Base-by-base conservation (phyloP, 2,888 invertebrate species). In the Ormyrus labotus region DNA sequence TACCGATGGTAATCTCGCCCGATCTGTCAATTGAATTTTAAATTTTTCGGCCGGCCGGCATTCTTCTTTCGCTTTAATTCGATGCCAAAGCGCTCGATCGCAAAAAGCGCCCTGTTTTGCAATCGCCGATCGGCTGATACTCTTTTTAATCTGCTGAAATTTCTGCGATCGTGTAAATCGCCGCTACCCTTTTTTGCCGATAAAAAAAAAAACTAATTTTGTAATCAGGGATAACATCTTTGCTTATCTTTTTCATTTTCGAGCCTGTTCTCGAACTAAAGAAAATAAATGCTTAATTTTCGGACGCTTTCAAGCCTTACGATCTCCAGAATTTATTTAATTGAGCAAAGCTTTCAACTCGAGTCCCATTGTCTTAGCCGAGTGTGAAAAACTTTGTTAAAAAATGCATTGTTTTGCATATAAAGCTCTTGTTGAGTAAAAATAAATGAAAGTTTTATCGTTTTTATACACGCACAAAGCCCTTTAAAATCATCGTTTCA, bases 11-110 rank as follows among this genome's bases (percentile, higher is more conserved):
- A 58, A 74, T 80, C 51, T 74, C 45, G 10, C 9, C 51, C 45
- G 57, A 74, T 70, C 70, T 70, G 76, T 77, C 80, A 63, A 77
- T 77, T 77, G 57, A 77, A 77, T 73, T 73, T 78, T 53, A 64
- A 64, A 68, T 73, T 76, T 80, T 67, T 45, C 6, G 34, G 34
- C 13, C 61, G 55, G 2, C 7, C 19, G 8, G 9, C 11, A n/a
- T 53, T 63, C n/a, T 9, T 64, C 51, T 13, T 11, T 50, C 19
- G 53, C 6, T 61, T 63, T 61, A 63, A 63, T 63, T 53, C 63
- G 55, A 55, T 51, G 63, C 50, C 9, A n/a, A n/a, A 11, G 8
- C 11, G 4, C 45, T 53, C 53, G 68, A 2, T 51, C 13, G 48
- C 7, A 34, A 57, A 57, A 68, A 68, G 55, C 34, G 13, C 19